Base-by-base conservation (phyloP, 2,113 vertebrate genomes). In the Chloebia gouldiae region DNA sequence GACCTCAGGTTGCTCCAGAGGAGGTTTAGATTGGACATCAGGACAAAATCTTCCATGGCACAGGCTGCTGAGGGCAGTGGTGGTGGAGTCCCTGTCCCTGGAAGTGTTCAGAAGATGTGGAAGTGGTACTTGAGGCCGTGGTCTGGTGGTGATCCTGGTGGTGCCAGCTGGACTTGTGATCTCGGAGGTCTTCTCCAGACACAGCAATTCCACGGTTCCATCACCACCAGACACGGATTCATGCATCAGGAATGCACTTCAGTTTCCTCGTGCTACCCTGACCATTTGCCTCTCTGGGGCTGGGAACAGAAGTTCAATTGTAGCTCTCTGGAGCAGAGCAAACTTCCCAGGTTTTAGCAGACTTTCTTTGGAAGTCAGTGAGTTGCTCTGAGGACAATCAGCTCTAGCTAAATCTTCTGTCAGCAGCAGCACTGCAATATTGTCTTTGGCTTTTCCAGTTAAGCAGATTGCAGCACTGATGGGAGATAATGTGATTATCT, bases 401-500 rank as follows among this genome's bases (percentile, higher is more conserved):
- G 22, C 68, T 82, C 81, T 42, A 33, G 45, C 87, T 89, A 86
- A 95, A 94, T 56, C 88, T 54, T 49, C 45, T 95, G 79, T 84
- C 93, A 94, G 80, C 39, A 85, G 70, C 64, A 90, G 76, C 63
- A 40, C 47, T 25, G 50, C 21, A 37, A 53, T 79, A 11, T n/a
- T 44, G 35, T 37, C 25, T 63, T 49, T 73, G 68, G 81, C 92
- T 96, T 84, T 91, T 91, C 79, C 92, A 64, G 81, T 93, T 86
- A 94, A 92, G 81, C 28, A 94, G 85, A 90, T 73, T 78, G 56
- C 70, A 76, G 59, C 22, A 25, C 81, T 88, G 81, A 77, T 77
- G 69, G 85, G 53, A 95, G 72, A 86, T 83, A 92, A 95, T 79
- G 47, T 31, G n/a, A 79, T 93, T 95, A 91, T 42, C 68, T 81